Percentiles rank a stretch among this genome's conserved stretches.
These are phyloP conservation scores for Corythaeola cristata DNA, from an alignment of 2,113 vertebrate species.

Conservation along the genomic window DNA sequence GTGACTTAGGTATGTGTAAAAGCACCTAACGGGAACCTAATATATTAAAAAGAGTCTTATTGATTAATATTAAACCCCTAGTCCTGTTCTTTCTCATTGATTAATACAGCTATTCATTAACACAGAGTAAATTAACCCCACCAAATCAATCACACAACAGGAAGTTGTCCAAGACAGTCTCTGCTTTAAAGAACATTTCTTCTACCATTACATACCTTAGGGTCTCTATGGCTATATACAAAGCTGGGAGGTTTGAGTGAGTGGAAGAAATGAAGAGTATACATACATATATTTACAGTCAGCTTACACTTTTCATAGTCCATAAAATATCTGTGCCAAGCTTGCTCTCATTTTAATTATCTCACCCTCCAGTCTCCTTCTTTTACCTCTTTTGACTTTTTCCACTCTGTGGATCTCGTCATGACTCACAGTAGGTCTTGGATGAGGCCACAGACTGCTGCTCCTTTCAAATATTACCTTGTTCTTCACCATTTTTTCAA, in stretches of 20 bases:
- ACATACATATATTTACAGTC: not conserved
- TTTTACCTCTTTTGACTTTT: not conserved
- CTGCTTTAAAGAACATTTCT: not conserved
- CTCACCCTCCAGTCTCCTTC: not conserved
- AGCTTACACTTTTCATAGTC: not conserved
- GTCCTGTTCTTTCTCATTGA: not conserved
- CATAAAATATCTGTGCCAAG: not conserved
- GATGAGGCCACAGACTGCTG: not conserved
- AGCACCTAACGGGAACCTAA: not conserved
- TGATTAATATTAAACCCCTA: not conserved
- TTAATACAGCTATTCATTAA: not conserved
- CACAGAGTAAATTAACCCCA: not conserved
- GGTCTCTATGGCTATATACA: not conserved
- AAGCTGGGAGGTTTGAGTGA: not conserved
- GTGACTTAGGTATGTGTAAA: not conserved
- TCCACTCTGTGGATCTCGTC: not conserved
- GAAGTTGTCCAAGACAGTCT: not conserved
- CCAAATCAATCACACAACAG: not conserved
- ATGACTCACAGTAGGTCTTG: not conserved
- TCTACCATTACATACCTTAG: not conserved
- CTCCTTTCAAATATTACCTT: not conserved
- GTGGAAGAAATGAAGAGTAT: not conserved
- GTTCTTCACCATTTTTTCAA: not conserved
- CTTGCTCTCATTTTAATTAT: not conserved
- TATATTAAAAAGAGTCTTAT: not conserved